Conservation (phyloP, 2,888 invertebrate species). For the Isotomurus palustris region DNA sequence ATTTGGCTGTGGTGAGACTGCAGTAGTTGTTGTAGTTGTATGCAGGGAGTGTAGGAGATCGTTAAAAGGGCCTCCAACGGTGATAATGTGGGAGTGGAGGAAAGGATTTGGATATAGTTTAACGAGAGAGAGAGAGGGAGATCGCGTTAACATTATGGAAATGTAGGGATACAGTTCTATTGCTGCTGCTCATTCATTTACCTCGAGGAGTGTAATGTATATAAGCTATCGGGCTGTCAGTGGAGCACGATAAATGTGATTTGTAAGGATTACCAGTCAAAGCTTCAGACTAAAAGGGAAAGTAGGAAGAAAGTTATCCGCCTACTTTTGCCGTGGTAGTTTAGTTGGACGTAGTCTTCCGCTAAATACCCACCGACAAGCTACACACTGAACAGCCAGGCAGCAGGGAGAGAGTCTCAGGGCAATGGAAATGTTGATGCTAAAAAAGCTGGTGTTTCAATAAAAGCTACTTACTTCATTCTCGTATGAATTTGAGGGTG, state of each 20-base stretch:
- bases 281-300: not conserved
- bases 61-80: not conserved
- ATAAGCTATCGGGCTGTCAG: conserved; percentile 28
- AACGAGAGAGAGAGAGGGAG: no score
- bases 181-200: not conserved
- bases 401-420: no score
- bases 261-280: conserved; percentile 29
- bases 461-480: no score
- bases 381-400: no score
- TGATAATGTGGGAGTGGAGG: not conserved
- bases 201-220: conserved; percentile 16
- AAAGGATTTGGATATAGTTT: not conserved
- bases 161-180: not conserved
- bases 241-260: conserved; percentile 32
- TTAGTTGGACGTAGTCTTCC: no score
- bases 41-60: no score
- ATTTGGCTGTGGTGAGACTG: no score
- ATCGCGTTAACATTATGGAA: not conserved
- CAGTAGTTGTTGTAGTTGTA: no score
- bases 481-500: no score
- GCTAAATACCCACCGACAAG: no score
- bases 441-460: no score
- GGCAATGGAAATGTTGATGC: no score
- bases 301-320: not conserved
- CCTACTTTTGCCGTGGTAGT: not conserved